A percentile compares a stretch with the other conserved stretches of the same genome.
These are phyloP conservation scores for Cecropterus lyciades DNA, from an alignment of 1,140 invertebrate species.

Conservation along the genomic window DNA sequence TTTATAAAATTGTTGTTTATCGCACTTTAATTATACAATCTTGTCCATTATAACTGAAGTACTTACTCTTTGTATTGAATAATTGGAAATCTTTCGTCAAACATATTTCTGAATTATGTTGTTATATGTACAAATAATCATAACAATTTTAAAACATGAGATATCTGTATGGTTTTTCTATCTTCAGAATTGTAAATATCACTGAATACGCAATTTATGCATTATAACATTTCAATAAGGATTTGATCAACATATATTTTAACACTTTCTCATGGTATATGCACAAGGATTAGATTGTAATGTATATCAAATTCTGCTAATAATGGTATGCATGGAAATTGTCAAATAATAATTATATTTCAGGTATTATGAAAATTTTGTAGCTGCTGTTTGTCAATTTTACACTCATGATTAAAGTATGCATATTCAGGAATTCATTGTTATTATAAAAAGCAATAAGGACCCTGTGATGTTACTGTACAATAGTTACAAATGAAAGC, in stretches of 20 bases:
- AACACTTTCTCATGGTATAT: neutral
- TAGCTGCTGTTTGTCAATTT: neutral
- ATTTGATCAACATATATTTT: too few species aligned
- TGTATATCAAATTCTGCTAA: neutral
- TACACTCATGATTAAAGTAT: neutral
- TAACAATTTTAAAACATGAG: neutral
- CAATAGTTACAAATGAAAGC: conserved; percentile 43
- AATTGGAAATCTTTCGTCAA: neutral
- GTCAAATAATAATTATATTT: neutral
- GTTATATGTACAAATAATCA: neutral
- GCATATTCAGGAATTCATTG: conserved; percentile 29
- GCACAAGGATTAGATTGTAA: neutral
- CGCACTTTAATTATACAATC: conserved; percentile 2
- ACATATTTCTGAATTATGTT: too few species aligned
- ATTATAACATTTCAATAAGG: neutral
- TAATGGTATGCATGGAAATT: neutral
- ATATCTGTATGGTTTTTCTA: too few species aligned
- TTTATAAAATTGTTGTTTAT: neutral
- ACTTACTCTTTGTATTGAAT: conserved; percentile 1
- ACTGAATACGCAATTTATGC: neutral
- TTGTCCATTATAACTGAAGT: neutral
- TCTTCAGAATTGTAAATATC: too few species aligned
- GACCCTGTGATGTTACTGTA: conserved; percentile 30
- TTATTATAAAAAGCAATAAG: conserved; percentile 43
- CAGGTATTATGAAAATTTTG: neutral